Evolutionary conservation across 2,113 vertebrate species (phyloP).

Genomic region (Sinocyclocheilus anshuiensis): DNA sequence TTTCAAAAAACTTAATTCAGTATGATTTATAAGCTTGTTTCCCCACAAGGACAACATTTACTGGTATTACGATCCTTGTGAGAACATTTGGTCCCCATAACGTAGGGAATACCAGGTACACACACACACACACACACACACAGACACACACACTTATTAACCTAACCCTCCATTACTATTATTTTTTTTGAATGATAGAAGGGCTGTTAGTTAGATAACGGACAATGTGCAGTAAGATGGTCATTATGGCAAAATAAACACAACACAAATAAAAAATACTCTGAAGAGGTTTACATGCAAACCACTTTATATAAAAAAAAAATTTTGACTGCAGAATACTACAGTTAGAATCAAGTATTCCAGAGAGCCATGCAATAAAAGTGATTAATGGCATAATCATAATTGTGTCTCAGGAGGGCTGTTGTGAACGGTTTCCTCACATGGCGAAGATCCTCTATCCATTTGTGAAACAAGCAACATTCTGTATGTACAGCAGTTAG

Average conservation of each 20-base stretch:
- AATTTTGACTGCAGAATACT: not conserved
- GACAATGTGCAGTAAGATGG: not conserved
- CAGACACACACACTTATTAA: no score
- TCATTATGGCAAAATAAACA: not conserved
- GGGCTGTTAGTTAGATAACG: not conserved
- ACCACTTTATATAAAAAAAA: not conserved
- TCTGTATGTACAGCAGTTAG: constrained; percentile 41
- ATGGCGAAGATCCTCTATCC: not conserved
- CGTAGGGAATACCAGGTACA: no score
- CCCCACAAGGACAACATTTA: no score
- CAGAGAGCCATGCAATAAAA: constrained; percentile 3
- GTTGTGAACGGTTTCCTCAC: constrained; percentile 2
- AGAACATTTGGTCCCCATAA: no score
- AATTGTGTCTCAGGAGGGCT: constrained; percentile 24
- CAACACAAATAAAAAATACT: not conserved
- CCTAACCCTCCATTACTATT: no score
- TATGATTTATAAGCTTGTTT: no score
- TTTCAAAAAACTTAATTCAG: no score
- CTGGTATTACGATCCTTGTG: no score
- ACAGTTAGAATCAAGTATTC: constrained; percentile 11
- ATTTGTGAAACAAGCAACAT: constrained; percentile 45
- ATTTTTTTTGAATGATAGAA: not conserved
- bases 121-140: no score
- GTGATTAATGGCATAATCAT: constrained; percentile 28
- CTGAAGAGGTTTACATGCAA: not conserved